Evolutionary conservation across 1,140 invertebrate genomes (phyloP), one percentile per base, ranked within the genome.

Genomic region (Microplitis mediator): DNA sequence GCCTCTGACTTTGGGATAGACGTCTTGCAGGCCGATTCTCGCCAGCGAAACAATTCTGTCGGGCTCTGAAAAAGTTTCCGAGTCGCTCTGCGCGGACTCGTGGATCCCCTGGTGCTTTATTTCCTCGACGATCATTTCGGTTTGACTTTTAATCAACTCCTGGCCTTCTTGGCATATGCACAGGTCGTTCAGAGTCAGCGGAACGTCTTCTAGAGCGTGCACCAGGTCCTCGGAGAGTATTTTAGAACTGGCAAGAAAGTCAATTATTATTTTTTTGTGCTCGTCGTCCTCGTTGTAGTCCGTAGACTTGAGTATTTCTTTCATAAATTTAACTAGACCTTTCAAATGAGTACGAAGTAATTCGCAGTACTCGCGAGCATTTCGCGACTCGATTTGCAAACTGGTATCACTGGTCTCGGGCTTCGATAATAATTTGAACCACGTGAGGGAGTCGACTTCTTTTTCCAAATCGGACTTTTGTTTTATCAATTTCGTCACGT

Each of bases 51-150:
- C 93, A 69, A 90, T 91, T 71, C 93, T 89, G 78, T 96, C 94
- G 0, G 94, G 94, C 80, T 95, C 94, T 0, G 94, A 95, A 91
- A 94, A 95, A 16, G 92, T 91, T 78, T 96, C 95, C 0, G 92
- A 93, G 80, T 95, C 93, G 0, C 92, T 93, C 35, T 90, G 88
- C 31, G 81, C 65, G 1, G 62, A 64, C 45, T 64, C 58, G 58
- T 61, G 4, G 8, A 35, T n/a, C 6, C 23, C 34, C 3, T 56
- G 14, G 13, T 74, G 66, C 5, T 16, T 13, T 3, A 61, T 1
- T 6, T 50, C 58, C 11, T 73, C 39, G 23, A 63, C 14, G 9
- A 45, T 3, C 36, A 61, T 76, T 60, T 3, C n/a, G 4, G 23
- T 36, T 68, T 4, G 52, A 67, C 4, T 65, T 69, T 35, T 58